phyloP scores from a whole-genome alignment of 2,113 vertebrate species.

The Rafetus swinhoei region DNA sequence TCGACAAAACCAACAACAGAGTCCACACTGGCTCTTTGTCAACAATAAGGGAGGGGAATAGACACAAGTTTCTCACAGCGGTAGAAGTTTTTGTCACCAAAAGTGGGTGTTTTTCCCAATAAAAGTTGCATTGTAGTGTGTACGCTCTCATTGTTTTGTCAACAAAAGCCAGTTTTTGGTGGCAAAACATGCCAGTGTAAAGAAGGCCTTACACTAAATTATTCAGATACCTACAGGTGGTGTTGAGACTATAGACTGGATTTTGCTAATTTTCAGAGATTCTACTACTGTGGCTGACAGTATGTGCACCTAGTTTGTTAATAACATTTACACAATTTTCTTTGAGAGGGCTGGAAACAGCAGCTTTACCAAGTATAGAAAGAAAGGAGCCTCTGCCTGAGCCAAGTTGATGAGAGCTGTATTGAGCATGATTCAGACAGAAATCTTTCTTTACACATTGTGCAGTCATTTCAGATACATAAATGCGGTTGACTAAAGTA shows the following conservation, averaged over 20 bases:
- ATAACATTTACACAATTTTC: neutral
- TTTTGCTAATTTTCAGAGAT: neutral
- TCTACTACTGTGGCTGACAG: neutral
- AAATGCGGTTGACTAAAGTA: neutral
- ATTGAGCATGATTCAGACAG: neutral
- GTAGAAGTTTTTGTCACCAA: too few species aligned
- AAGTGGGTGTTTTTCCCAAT: too few species aligned
- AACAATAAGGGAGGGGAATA: too few species aligned
- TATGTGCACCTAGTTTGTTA: neutral
- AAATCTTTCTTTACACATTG: neutral
- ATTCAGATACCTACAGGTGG: neutral
- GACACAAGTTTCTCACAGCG: too few species aligned
- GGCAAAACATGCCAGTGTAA: too few species aligned
- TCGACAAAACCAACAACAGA: too few species aligned
- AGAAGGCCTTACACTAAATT: neutral
- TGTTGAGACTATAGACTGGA: neutral
- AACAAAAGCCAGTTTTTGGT: too few species aligned
- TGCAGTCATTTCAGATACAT: neutral
- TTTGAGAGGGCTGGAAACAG: neutral
- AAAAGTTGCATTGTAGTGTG: too few species aligned
- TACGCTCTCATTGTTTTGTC: too few species aligned
- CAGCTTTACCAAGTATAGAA: neutral
- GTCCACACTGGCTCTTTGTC: too few species aligned
- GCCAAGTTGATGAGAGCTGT: neutral
- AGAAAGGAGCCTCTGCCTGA: neutral